Evolutionary conservation across 2,797 vertebrate genomes (phyloP), one percentile per base, ranked within the genome.

Genomic region (Botia almorhae): DNA sequence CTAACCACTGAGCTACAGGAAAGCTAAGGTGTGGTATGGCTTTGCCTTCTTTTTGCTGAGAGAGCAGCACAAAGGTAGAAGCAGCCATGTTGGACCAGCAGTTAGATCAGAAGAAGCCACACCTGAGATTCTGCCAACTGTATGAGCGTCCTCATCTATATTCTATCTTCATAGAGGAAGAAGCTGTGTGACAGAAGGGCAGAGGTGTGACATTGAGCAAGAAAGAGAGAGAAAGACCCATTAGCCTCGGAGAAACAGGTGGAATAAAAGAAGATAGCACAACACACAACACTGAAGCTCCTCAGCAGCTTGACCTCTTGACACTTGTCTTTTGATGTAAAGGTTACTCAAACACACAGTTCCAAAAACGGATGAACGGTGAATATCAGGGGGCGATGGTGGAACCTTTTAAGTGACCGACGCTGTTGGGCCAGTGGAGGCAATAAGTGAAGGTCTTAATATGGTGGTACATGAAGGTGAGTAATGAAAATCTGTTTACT

Each of bases 251-350:
- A 73, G 14, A 61, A 56, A 39, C 16, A 0, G 0, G 26, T 23
- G 63, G 64, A 19, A 58, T 21, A 60, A 29, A 74, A 65, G 43
- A 74, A 43, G 21, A 71, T 55, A 4, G 3, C 67, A 70, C 68
- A 80, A 48, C 29, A 74, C 51, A 65, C 74, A 74, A 55, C 46
- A n/a, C n/a, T n/a, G n/a, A 39, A 74, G 73, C 77, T 76, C 55
- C 65, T 69, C 70, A 58, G 19, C 65, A 82, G 56, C 60, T 60
- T 55, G 0, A 74, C 51, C 21, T 74, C 70, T 19, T 16, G 39
- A 63, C 70, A 78, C 75, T 56, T 50, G 78, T 29, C 61, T 74
- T 74, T 69, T 78, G 63, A 81, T 81, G 83, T 81, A 75, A 84
- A 84, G 80, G 83, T 84, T 78, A 78, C 33, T 55, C 53, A 60